phyloP scores from a whole-genome alignment of 2,797 vertebrate genomes.

The Scolopax rusticola region DNA sequence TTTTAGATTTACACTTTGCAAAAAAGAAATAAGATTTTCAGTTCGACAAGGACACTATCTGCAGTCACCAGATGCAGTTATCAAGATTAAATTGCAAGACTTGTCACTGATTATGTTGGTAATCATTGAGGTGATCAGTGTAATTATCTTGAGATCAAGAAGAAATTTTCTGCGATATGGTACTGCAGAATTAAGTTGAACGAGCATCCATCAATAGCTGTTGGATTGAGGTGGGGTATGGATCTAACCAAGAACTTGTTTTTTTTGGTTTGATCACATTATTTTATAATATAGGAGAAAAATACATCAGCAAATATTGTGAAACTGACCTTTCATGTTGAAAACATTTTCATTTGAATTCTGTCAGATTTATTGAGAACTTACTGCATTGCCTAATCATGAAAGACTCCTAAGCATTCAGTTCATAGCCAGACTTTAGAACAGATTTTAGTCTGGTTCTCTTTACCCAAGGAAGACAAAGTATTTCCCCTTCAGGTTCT shows the following conservation, averaged over 20 bases:
- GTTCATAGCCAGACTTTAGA: background rate
- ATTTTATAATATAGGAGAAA: background rate
- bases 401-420: background rate
- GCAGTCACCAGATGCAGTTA: constrained; percentile 61
- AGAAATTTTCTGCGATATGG: background rate
- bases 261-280: background rate
- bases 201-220: background rate
- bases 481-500: constrained; percentile 29
- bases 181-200: constrained; percentile 2
- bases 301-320: background rate
- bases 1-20: background rate
- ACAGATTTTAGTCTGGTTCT: background rate
- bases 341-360: background rate
- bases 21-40: background rate
- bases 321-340: background rate
- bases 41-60: constrained; percentile 23
- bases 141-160: constrained; percentile 57
- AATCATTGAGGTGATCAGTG: constrained; percentile 51
- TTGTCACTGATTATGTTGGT: constrained; percentile 42
- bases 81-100: constrained; percentile 31
- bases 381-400: background rate
- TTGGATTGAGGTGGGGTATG: background rate
- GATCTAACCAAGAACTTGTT: background rate
- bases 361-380: background rate
- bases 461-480: background rate